phyloP scores from a whole-genome alignment of 2,113 vertebrate species.

The Copsychus sechellarum region DNA sequence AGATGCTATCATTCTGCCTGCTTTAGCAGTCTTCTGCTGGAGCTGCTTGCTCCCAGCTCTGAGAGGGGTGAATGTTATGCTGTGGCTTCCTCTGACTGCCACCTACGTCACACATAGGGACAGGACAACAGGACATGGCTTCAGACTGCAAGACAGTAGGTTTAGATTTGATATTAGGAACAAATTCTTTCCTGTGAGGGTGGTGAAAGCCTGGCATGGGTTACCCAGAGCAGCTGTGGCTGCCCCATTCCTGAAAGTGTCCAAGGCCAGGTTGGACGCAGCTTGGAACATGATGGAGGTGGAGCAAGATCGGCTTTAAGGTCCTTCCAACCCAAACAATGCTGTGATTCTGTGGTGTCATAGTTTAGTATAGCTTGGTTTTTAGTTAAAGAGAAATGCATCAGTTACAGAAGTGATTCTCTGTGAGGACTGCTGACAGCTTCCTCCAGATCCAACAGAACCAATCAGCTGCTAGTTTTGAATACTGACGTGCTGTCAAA shows the following conservation, averaged over 20 bases:
- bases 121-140: background rate
- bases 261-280: background rate
- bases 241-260: background rate
- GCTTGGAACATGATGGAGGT: background rate
- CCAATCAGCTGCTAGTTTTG: too few relatives aligned
- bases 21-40: background rate
- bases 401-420: too few relatives aligned
- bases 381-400: too few relatives aligned
- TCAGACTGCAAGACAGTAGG: background rate
- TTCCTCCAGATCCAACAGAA: too few relatives aligned
- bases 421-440: too few relatives aligned
- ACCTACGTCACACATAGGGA: rapidly evolving
- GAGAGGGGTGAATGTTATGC: background rate
- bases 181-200: background rate
- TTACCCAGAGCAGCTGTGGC: background rate
- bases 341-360: background rate
- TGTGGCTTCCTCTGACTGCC: background rate
- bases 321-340: background rate
- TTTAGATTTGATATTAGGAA: background rate
- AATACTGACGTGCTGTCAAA: too few relatives aligned
- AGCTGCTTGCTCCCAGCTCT: background rate
- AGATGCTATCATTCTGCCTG: background rate
- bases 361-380: too few relatives aligned
- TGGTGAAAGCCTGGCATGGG: background rate
- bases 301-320: background rate